Base-by-base conservation (phyloP, 2,888 invertebrate genomes). In the Epsilonema sp. region DNA sequence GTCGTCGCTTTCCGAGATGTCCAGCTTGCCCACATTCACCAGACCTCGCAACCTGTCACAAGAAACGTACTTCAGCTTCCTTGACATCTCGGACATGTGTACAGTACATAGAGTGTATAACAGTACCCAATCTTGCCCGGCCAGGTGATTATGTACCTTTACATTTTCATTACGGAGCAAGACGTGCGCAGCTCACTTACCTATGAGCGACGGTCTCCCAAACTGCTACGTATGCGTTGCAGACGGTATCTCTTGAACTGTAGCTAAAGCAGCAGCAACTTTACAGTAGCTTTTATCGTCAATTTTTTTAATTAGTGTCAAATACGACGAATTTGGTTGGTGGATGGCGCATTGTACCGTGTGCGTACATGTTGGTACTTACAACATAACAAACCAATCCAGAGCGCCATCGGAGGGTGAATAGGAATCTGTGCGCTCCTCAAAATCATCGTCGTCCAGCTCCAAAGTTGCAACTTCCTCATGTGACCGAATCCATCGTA, bases 131-230 rank as follows among this genome's bases (percentile, higher is more conserved):
- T n/a, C n/a, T n/a, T n/a, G n/a, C n/a, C n/a, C n/a, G n/a, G n/a
- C n/a, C n/a, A n/a, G n/a, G n/a, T n/a, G n/a, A n/a, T n/a, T n/a
- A n/a, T n/a, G n/a, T n/a, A n/a, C n/a, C n/a, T n/a, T n/a, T n/a
- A n/a, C n/a, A n/a, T n/a, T n/a, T n/a, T n/a, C n/a, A n/a, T n/a
- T n/a, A n/a, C n/a, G n/a, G n/a, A n/a, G n/a, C n/a, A n/a, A n/a
- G n/a, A n/a, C n/a, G n/a, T n/a, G n/a, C n/a, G n/a, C n/a, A n/a
- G n/a, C n/a, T n/a, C 1, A 31, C 52, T 47, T 22, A 58, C 59
- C 60, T 64, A 50, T 63, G 63, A 19, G 63, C 61, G 11, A 63
- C 63, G 2, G 62, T 63, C 49, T 63, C 63, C 58, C 58, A 62
- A 16, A 58, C 49, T 20, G 62, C 57, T n/a, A 60, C 54, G 44